Conservation (phyloP, 2,888 invertebrate species). For the Iselma pallidipennis region DNA sequence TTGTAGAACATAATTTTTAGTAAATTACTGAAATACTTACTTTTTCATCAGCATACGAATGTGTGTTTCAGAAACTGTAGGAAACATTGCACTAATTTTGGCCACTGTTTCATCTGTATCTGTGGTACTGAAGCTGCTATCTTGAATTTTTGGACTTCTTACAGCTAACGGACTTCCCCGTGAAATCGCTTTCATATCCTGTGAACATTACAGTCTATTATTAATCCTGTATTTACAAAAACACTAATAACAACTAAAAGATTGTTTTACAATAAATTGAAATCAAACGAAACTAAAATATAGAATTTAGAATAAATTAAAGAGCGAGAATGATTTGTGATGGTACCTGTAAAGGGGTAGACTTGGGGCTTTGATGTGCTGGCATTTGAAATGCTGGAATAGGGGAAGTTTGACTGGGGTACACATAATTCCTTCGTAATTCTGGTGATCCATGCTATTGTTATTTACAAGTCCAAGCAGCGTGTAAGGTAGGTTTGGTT, state of each 20-base stretch:
- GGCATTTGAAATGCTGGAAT: slow-evolving; percentile 67
- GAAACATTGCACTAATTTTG: slow-evolving; percentile 86
- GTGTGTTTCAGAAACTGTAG: slow-evolving; percentile 87
- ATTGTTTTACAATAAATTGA: background rate
- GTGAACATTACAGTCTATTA: background rate
- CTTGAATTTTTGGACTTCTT: slow-evolving; percentile 40
- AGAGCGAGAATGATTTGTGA: too few species aligned
- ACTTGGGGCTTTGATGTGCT: slow-evolving; percentile 65
- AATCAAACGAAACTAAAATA: slow-evolving; percentile 10
- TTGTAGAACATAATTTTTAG: background rate
- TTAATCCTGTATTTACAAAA: background rate
- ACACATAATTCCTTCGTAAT: slow-evolving; percentile 66
- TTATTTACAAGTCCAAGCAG: slow-evolving; percentile 43
- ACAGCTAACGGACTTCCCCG: slow-evolving; percentile 47
- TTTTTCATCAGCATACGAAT: slow-evolving; percentile 85
- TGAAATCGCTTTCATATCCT: slow-evolving; percentile 44
- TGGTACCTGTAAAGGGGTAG: slow-evolving; percentile 58
- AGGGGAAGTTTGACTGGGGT: slow-evolving; percentile 69
- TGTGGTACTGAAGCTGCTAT: slow-evolving; percentile 56
- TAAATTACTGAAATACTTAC: slow-evolving; percentile 62
- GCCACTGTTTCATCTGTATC: slow-evolving; percentile 76
- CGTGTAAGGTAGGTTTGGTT: slow-evolving; percentile 35
- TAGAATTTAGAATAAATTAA: slow-evolving; percentile 14
- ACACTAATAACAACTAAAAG: background rate
- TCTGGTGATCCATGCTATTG: slow-evolving; percentile 67